Evolutionary conservation across 2,113 vertebrate species (phyloP), one percentile per base, ranked within the genome.

Genomic region (Solea solea): DNA sequence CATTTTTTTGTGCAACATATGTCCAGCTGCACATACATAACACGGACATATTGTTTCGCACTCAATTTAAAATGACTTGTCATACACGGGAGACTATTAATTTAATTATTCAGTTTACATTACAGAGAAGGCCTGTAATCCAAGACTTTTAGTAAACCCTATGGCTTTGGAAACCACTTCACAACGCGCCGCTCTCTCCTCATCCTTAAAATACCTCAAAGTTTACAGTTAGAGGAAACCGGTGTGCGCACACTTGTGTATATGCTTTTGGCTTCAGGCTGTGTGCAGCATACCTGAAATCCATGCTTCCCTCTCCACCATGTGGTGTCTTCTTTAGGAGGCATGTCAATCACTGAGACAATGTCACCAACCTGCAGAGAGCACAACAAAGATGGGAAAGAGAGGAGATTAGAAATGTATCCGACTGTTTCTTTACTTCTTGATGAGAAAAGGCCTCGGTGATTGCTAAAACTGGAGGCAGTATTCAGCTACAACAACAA

Each of bases 251-350:
- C 27, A 4, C 63, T 42, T 53, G 27, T 25, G 60, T 15, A n/a
- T 8, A 15, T 48, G 52, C 39, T 8, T 71, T 12, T 42, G n/a
- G 12, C 12, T 16, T 4, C 14, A 14, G 59, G 40, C 25, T 60
- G 50, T 40, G 75, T 69, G 61, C 39, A 28, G 62, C 51, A 1
- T 89, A 99, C 98, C 96, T 99, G 97, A 84, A 99, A 99, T 64
- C 97, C 97, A 1, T 98, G 97, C 48, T 99, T 99, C 46, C 98
- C 98, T 83, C 98, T 95, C 98, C 98, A 99, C 98, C 98, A 99
- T 0, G 97, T 97, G 84, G 97, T 99, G 87, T 99, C 92, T 83
- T 98, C 98, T 92, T 98, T 99, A 0, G 98, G 98, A 15, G 98
- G 98, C 97, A 99, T 99, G 65, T 99, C 98, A 11, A 99, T 98